Percentiles rank a stretch among this genome's conserved stretches.
Conservation (phyloP, 2,888 invertebrate species). For the Torymus tubicola region DNA sequence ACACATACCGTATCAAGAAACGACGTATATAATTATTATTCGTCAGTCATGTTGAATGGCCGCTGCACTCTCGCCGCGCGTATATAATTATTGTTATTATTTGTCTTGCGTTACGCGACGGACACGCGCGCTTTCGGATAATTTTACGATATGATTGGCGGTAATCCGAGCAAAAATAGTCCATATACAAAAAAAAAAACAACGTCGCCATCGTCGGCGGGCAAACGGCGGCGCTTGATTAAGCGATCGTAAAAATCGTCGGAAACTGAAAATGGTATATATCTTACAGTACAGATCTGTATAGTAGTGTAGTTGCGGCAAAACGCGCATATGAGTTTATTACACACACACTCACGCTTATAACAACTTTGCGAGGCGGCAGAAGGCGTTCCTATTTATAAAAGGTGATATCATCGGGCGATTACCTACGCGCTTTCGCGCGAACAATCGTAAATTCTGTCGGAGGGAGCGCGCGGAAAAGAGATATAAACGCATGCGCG, state of each 20-base stretch:
- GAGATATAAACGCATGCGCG: not conserved
- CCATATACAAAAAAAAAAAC: not conserved
- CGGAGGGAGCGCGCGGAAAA: slow-evolving; percentile 20
- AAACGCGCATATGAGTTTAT: not conserved
- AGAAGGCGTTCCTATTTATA: slow-evolving; percentile 74
- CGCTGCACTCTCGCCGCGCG: too few species aligned
- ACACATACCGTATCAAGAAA: too few species aligned
- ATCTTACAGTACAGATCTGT: not conserved
- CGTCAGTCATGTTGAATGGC: too few species aligned
- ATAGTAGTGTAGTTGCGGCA: too few species aligned
- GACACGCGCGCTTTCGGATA: not conserved
- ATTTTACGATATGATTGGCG: slow-evolving; percentile 9
- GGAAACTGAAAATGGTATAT: not conserved
- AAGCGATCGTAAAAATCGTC: slow-evolving; percentile 38
- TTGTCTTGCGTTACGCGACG: not conserved
- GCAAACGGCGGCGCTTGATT: slow-evolving; percentile 15
- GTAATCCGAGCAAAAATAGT: not conserved
- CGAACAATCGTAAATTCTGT: slow-evolving; percentile 71
- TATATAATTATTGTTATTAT: too few species aligned
- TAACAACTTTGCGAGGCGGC: slow-evolving; percentile 62
- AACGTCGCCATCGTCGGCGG: slow-evolving; percentile 3
- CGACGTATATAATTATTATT: too few species aligned
- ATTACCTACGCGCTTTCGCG: slow-evolving; percentile 76
- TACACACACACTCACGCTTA: slow-evolving; percentile 36
- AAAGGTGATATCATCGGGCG: slow-evolving; percentile 74